phyloP scores from a whole-genome alignment of 2,113 vertebrate species.

The Tachycineta bicolor region DNA sequence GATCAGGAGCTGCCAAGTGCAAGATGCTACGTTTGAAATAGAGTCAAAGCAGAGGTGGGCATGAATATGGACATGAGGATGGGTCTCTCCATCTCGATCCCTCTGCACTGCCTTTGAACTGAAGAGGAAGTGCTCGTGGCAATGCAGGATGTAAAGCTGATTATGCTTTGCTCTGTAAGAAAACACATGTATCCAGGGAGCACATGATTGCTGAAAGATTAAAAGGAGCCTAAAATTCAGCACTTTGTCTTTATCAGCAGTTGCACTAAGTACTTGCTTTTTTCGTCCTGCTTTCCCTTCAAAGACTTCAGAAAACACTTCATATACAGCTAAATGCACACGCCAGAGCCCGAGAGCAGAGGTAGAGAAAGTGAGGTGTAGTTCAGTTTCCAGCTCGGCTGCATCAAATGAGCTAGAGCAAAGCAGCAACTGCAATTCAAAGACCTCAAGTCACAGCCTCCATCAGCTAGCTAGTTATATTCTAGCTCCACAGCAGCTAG shows the following conservation, averaged over 20 bases:
- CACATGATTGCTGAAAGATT: slow-evolving; percentile 38
- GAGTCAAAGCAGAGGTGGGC: slow-evolving; percentile 16
- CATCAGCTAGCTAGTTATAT: neutral
- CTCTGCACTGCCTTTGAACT: slow-evolving; percentile 45
- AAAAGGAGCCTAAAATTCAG: slow-evolving; percentile 27
- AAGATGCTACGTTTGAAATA: neutral
- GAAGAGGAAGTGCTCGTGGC: slow-evolving; percentile 56
- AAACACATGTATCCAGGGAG: slow-evolving; percentile 9
- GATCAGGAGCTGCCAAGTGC: neutral
- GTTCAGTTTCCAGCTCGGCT: neutral
- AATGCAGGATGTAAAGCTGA: slow-evolving; percentile 51
- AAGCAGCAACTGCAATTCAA: neutral
- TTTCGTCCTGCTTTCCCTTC: neutral
- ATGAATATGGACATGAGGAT: slow-evolving; percentile 30
- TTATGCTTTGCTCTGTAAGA: neutral
- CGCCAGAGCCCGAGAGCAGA: neutral
- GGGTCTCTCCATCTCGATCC: neutral
- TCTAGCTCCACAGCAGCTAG: neutral
- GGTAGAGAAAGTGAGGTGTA: neutral
- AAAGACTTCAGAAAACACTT: neutral
- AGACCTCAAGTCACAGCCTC: neutral
- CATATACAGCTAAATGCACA: neutral
- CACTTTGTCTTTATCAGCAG: neutral
- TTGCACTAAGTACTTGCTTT: neutral
- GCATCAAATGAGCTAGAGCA: neutral